These are phyloP conservation scores for Brachionus paranguensis DNA, from an alignment of 1,140 invertebrate genomes.

Conservation along the genomic window DNA sequence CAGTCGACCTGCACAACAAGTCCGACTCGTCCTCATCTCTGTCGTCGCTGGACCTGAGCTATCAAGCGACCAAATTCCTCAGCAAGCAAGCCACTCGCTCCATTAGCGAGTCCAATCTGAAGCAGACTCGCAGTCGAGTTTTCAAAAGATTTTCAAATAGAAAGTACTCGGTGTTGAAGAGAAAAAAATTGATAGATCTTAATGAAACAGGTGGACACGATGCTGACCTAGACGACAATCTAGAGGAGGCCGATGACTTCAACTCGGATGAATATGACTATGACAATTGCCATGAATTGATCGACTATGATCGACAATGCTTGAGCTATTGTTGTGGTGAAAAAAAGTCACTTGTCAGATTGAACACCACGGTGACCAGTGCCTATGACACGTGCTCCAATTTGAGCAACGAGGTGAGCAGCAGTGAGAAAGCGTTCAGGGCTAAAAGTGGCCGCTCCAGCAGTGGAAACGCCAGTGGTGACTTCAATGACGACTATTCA, in stretches of 20 bases:
- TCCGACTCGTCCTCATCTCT: not conserved
- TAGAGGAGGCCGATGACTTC: not conserved
- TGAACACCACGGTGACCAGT: slow-evolving; percentile 30
- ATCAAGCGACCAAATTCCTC: not conserved
- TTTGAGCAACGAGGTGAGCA: slow-evolving; percentile 28
- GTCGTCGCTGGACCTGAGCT: not conserved
- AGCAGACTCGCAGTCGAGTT: not conserved
- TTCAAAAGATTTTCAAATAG: not conserved
- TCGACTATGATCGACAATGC: not conserved
- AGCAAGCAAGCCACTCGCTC: not conserved
- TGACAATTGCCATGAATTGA: slow-evolving; percentile 17
- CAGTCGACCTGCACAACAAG: not conserved
- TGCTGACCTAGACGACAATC: not conserved
- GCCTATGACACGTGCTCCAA: slow-evolving; percentile 34
- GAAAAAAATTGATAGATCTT: not conserved
- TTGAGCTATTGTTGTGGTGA: not conserved
- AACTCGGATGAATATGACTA: slow-evolving; percentile 17
- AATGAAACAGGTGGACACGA: not conserved
- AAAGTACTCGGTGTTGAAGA: not conserved
- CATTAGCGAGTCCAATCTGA: not conserved
- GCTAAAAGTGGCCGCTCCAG: slow-evolving; percentile 8
- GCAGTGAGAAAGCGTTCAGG: not conserved
- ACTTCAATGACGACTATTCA: slow-evolving; percentile 5
- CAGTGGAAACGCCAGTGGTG: slow-evolving; percentile 23
- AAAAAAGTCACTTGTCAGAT: not conserved